phyloP scores from a whole-genome alignment of 2,113 vertebrate genomes.

The Sarotherodon lohbergeri region DNA sequence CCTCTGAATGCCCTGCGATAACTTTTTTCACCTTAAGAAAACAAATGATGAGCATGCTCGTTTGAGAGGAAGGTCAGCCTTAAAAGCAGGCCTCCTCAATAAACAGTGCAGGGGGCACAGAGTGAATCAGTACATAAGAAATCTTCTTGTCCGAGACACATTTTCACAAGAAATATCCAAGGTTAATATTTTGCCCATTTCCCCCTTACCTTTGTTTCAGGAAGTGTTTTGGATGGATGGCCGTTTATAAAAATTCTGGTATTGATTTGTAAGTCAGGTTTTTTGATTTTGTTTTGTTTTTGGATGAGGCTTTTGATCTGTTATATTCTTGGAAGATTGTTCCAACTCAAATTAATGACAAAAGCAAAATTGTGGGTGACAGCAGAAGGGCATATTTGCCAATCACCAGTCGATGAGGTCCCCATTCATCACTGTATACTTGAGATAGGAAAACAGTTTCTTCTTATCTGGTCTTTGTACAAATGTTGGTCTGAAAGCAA shows the following conservation, averaged over 20 bases:
- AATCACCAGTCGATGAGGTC: neutral
- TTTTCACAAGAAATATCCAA: neutral
- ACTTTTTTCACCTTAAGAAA: slow-evolving; percentile 12
- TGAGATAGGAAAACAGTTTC: neutral
- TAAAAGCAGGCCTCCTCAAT: slow-evolving; percentile 24
- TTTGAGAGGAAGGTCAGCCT: slow-evolving; percentile 14
- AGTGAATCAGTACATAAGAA: slow-evolving; percentile 17
- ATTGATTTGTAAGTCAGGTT: slow-evolving; percentile 6
- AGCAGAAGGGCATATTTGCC: neutral
- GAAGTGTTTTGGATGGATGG: neutral
- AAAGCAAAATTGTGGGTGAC: neutral
- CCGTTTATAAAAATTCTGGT: slow-evolving; percentile 23
- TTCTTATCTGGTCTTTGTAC: neutral
- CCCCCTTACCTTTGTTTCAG: neutral
- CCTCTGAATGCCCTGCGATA: neutral
- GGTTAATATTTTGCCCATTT: neutral
- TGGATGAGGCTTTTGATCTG: neutral
- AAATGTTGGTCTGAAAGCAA: neutral
- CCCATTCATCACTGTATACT: neutral
- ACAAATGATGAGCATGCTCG: slow-evolving; percentile 2
- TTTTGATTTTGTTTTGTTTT: neutral
- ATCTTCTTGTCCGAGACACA: neutral
- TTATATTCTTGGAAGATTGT: neutral
- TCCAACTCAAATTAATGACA: slow-evolving; percentile 1
- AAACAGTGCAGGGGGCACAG: neutral